A percentile compares a stretch with the other conserved stretches of the same genome.
These are phyloP conservation scores for Xenus cinereus DNA, from an alignment of 2,113 vertebrate genomes.

Conservation along the genomic window DNA sequence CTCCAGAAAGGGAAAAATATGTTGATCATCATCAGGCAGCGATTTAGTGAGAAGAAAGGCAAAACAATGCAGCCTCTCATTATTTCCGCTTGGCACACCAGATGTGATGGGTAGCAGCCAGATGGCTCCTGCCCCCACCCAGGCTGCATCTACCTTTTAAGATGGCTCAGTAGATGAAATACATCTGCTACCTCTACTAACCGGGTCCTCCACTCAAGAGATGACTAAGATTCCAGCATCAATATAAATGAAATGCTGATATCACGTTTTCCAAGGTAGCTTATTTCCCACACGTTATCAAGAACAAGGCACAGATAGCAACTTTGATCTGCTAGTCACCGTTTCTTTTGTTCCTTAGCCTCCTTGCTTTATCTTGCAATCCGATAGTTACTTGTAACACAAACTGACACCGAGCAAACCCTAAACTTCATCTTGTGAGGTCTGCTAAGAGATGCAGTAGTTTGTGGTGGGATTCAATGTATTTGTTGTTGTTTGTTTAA, in stretches of 20 bases:
- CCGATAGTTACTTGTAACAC: background rate
- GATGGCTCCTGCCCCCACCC: conserved; percentile 45
- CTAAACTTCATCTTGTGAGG: background rate
- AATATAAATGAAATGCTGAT: background rate
- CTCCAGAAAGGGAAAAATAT: conserved; percentile 5
- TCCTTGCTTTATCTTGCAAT: background rate
- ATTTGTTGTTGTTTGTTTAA: rapidly evolving
- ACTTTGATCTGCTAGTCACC: background rate
- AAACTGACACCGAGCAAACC: background rate
- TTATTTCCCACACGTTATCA: rapidly evolving
- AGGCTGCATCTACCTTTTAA: conserved; percentile 12
- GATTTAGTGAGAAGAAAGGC: conserved; percentile 3
- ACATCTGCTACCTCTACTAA: rapidly evolving
- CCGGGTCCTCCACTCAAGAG: background rate
- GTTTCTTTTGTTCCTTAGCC: background rate
- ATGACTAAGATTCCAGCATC: background rate
- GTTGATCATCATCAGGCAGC: conserved; percentile 7
- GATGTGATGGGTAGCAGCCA: conserved; percentile 44
- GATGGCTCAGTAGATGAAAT: background rate
- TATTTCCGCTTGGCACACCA: conserved; percentile 42
- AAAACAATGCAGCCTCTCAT: conserved; percentile 53
- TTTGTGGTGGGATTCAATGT: background rate
- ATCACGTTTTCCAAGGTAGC: background rate
- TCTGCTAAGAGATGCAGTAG: background rate
- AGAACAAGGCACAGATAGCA: background rate